These are phyloP conservation scores for Drosophila navojoa DNA, from an alignment of 1,140 invertebrate genomes.

Conservation along the genomic window DNA sequence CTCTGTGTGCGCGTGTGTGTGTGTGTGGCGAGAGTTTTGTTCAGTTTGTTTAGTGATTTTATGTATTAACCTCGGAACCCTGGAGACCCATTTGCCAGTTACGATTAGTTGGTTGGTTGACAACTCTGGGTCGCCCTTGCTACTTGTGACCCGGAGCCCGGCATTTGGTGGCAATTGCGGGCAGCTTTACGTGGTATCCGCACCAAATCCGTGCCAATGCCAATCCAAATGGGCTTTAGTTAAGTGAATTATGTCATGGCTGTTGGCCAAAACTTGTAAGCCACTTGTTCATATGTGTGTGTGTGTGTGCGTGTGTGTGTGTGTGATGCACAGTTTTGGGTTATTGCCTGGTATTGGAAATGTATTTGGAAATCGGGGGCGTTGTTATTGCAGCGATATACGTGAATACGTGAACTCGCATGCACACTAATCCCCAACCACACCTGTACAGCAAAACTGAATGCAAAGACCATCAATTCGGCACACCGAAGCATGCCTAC, in stretches of 20 bases:
- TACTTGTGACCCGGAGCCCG: background rate
- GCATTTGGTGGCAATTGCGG: constrained; percentile 25
- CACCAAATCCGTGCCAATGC: constrained; percentile 23
- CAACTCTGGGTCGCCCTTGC: constrained; percentile 3
- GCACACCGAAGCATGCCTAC: constrained; percentile 23
- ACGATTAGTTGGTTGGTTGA: constrained; percentile 20
- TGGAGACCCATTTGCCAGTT: constrained; percentile 31
- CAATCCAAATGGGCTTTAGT: constrained; percentile 35
- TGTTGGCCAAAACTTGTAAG: constrained; percentile 30
- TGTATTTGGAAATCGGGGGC: constrained; percentile 6
- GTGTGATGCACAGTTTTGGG: constrained; percentile 7
- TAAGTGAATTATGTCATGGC: constrained; percentile 40
- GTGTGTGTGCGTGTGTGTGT: constrained; percentile 11
- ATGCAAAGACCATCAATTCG: constrained; percentile 1
- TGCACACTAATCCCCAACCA: constrained; percentile 10
- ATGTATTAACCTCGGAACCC: constrained; percentile 30
- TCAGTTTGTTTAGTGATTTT: constrained; percentile 41
- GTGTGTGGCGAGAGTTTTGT: constrained; percentile 8
- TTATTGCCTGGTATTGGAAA: constrained; percentile 4
- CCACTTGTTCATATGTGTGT: constrained; percentile 20
- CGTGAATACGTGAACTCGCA: constrained; percentile 11
- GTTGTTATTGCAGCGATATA: constrained; percentile 22
- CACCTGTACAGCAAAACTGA: constrained; percentile 7
- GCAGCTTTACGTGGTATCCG: constrained; percentile 26
- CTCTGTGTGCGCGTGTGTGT: constrained; percentile 2